Evolutionary conservation across 2,888 invertebrate genomes (phyloP), one percentile per base, ranked within the genome.

Genomic region (Amphiduros pacificus): DNA sequence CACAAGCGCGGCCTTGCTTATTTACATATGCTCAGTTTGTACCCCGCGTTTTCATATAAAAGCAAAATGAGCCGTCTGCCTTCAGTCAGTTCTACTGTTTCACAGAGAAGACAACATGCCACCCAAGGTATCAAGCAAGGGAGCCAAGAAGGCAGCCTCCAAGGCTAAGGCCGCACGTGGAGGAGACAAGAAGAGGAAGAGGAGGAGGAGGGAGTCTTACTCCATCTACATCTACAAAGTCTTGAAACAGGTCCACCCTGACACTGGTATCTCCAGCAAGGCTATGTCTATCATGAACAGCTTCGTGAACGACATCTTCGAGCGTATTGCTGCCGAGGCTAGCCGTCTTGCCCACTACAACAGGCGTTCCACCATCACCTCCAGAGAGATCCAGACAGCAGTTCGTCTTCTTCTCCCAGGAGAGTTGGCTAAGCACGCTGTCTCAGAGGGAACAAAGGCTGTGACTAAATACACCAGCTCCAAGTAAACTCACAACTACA

Each of bases 341-440:
- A 70, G 71, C 36, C 63, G 73, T 22, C 70, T 79, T 11, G 72
- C 75, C n/a, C 66, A 76, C 64, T 65, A 76, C 68, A 77, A 76
- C 65, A 68, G 67, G 51, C 55, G 69, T 20, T 64, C 69, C 28
- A 74, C 73, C 61, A 68, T 69, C 61, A 87, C 87, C 0, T 88
- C 87, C 65, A 84, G 88, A 59, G 90, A 91, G 69, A 86, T 91
- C 14, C 89, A 90, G 73, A 87, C 89, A 0, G 89, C 89, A 0
- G 87, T 89, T 0, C 85, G 87, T 48, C 83, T 90, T 0, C 73
- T 91, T 0, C 80, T 91, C 2, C 90, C 90, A 0, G 90, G 89
- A 5, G 90, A 91, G 75, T 77, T 91, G 61, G 88, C 89, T 0
- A 89, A 88, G 65, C 90, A 90, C 77, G 89, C 90, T 0, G 87